Base-by-base conservation (phyloP, 2,113 vertebrate genomes). In the Nibea coibor region DNA sequence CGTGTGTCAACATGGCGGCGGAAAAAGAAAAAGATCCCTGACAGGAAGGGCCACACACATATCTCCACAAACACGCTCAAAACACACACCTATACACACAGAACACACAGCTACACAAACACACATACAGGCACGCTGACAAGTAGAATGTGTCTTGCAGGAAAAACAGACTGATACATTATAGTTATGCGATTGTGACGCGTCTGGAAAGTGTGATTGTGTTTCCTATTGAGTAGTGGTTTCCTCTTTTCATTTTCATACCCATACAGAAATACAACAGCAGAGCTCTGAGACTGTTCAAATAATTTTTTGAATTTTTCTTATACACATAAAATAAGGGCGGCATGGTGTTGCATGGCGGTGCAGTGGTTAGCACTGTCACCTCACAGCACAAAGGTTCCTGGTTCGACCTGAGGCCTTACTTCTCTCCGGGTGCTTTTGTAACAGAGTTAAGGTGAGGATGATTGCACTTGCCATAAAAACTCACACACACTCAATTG, bases 1-100 rank as follows among this genome's bases (percentile, higher is more conserved):
- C 83, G 48, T 85, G 85, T 69, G 77, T 83, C 83, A 89, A 89
- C 78, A 87, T 67, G 68, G 58, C 1, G 0, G 45, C 61, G n/a
- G 22, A 75, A 78, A 66, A 0, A 15, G 17, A 26, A 78, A 78
- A 66, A 0, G 19, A 70, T 56, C 68, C 28, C 69, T 10, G 57
- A 72, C 48, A 53, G 16, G 48, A 63, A 65, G 54, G 51, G 48
- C 28, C 83, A 78, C 82, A 79, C 73, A 81, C 51, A 50, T 48
- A 56, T n/a, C 64, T 48, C 54, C 54, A 78, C 51, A 71, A 73
- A 81, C 80, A 76, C 22, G 57, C 42, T 62, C 20, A 45, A 68
- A 73, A 64, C 47, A 51, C 66, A 76, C 71, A 73, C 66, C 57
- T 64, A 78, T 31, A n/a, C 12, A 69, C 24, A 74, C 72, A 70